Base-by-base conservation (phyloP, 2,113 vertebrate species). In the Ariopsis seemanni region DNA sequence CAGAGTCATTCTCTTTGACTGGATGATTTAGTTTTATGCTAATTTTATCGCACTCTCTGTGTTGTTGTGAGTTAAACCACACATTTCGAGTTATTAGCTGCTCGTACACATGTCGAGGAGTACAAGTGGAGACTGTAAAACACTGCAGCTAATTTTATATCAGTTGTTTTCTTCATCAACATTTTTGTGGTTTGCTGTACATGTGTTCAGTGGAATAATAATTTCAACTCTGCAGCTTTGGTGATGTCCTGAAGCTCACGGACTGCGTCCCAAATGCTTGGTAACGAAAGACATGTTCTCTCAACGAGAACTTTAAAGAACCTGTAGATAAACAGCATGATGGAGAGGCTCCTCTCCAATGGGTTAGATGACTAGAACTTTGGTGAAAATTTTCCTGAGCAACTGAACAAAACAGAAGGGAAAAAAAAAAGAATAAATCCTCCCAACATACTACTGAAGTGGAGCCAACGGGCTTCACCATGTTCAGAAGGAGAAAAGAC, bases 21-120 rank as follows among this genome's bases (percentile, higher is more conserved):
- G 55, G 17, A 42, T 60, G 79, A 81, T 42, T 81, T 60, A 42
- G 55, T 60, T 81, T 60, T 60, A 81, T 60, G 55, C 55, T 81
- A 42, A 22, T 60, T 81, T 81, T 60, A 81, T 60, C 55, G 55
- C 78, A 1, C 8, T 34, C 55, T 42, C 27, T 0, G 17, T 12
- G 27, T 42, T 57, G 27, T 30, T 5, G 17, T 60, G 30, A 81
- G 34, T 60, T 81, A 81, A 60, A 10, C 1, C 7, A 0, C 1
- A 3, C 55, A 12, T 81, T 34, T 20, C 1, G 55, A 7, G 17
- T 81, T 60, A 81, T 81, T 80, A 80, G 78, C 27, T 58, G n/a
- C 78, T 80, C 58, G 34, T 80, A 30, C 30, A 27, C 14, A 25
- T 8, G 15, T 34, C 15, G 1, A 9, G 27, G 27, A 58, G 53